A percentile compares a stretch with the other conserved stretches of the same genome.
Conservation (phyloP, 2,888 invertebrate species). For the Eurois occulta region DNA sequence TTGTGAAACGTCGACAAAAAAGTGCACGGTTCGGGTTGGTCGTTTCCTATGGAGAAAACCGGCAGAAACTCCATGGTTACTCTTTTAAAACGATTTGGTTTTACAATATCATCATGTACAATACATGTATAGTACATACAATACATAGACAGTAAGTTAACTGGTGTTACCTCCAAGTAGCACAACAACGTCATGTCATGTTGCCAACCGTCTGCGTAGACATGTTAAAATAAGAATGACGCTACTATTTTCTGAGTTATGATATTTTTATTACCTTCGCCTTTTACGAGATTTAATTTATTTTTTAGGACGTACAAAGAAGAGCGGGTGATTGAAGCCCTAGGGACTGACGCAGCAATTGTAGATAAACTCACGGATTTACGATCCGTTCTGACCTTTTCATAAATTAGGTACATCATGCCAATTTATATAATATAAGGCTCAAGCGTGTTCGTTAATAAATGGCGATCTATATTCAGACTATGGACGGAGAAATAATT, state of each 20-base stretch:
- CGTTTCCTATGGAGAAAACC: too few species aligned
- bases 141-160: neutral
- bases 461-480: slow-evolving; percentile 17
- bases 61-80: too few species aligned
- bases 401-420: slow-evolving; percentile 56
- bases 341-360: slow-evolving; percentile 45
- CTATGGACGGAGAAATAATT: slow-evolving; percentile 17
- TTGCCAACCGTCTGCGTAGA: neutral
- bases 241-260: slow-evolving; percentile 36
- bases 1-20: too few species aligned
- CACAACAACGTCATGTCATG: neutral
- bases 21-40: too few species aligned
- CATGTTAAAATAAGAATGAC: slow-evolving; percentile 30
- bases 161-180: neutral
- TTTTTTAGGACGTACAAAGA: slow-evolving; percentile 53
- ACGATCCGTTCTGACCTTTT: slow-evolving; percentile 46
- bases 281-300: slow-evolving; percentile 56
- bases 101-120: too few species aligned
- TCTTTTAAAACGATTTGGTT: too few species aligned
- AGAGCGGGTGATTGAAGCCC: slow-evolving; percentile 43
- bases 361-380: slow-evolving; percentile 51
- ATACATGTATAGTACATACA: too few species aligned
- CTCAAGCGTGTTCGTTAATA: slow-evolving; percentile 35
- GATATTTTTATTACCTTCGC: slow-evolving; percentile 41
- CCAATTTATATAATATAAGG: slow-evolving; percentile 38